phyloP scores from a whole-genome alignment of 1,140 invertebrate species.

The Drosophila dunni region DNA sequence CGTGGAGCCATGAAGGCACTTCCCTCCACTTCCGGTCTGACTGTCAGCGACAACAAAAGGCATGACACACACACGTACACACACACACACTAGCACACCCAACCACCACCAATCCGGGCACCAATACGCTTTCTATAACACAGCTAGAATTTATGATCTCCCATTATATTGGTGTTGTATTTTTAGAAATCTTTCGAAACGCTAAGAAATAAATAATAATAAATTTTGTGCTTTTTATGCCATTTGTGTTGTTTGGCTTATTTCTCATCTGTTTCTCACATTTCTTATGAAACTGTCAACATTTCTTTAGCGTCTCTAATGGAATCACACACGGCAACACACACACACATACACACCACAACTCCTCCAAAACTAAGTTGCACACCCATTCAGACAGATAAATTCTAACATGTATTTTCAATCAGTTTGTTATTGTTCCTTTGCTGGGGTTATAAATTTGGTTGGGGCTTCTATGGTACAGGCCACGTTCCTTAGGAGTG shows the following conservation, averaged over 20 bases:
- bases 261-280: constrained; percentile 53
- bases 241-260: constrained; percentile 40
- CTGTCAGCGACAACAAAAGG: constrained; percentile 71
- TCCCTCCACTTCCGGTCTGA: constrained; percentile 61
- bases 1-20: constrained; percentile 55
- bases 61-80: constrained; percentile 40
- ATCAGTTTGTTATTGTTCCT: constrained; percentile 56
- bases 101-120: constrained; percentile 4
- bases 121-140: constrained; percentile 10
- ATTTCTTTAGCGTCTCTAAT: constrained; percentile 63
- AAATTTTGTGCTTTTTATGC: constrained; percentile 56
- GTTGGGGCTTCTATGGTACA: constrained; percentile 37
- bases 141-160: constrained; percentile 66
- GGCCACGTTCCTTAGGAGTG: constrained; percentile 43
- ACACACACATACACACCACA: constrained; percentile 10
- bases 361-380: background rate
- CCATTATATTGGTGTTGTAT: constrained; percentile 50
- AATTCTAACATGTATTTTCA: constrained; percentile 63
- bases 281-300: constrained; percentile 73
- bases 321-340: constrained; percentile 43
- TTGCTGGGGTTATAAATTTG: constrained; percentile 52
- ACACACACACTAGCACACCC: constrained; percentile 27
- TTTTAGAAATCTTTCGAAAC: constrained; percentile 63
- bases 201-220: constrained; percentile 67
- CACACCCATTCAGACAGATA: constrained; percentile 39